These are phyloP conservation scores for Agrilus cyanescens DNA, from an alignment of 2,888 invertebrate genomes.

Conservation along the genomic window DNA sequence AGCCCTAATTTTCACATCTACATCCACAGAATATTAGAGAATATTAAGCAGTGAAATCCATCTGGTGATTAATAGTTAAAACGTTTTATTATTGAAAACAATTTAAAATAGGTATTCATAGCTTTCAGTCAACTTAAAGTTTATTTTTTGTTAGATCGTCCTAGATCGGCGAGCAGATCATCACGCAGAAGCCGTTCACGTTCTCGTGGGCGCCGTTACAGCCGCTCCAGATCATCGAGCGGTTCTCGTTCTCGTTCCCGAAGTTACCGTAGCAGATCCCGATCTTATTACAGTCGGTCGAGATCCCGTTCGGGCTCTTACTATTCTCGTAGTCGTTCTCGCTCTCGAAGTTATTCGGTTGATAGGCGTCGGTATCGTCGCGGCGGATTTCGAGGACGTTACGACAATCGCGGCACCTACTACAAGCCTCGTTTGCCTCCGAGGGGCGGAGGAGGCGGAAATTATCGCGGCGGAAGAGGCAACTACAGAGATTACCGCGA, in stretches of 20 bases:
- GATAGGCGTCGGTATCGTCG: constrained; percentile 38
- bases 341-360: constrained; percentile 45
- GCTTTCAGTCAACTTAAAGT: no score
- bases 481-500: constrained; percentile 32
- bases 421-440: constrained; percentile 67
- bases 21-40: no score
- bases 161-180: constrained; percentile 42
- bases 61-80: no score
- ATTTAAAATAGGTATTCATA: no score
- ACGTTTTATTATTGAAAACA: no score
- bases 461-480: constrained; percentile 26
- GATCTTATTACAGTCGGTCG: constrained; percentile 49
- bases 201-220: constrained; percentile 39
- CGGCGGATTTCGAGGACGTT: constrained; percentile 39
- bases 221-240: constrained; percentile 33
- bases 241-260: constrained; percentile 39
- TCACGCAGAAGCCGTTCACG: constrained; percentile 56
- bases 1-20: no score
- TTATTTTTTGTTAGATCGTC: constrained; percentile 31
- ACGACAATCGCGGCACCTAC: constrained; percentile 62
- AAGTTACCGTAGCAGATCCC: constrained; percentile 39
- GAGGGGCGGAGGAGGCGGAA: constrained; percentile 37
- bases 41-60: no score
- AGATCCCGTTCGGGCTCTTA: constrained; percentile 36
- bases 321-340: constrained; percentile 47